Base-by-base conservation (phyloP, 1,140 invertebrate genomes). In the Ceratosolen solmsi region DNA sequence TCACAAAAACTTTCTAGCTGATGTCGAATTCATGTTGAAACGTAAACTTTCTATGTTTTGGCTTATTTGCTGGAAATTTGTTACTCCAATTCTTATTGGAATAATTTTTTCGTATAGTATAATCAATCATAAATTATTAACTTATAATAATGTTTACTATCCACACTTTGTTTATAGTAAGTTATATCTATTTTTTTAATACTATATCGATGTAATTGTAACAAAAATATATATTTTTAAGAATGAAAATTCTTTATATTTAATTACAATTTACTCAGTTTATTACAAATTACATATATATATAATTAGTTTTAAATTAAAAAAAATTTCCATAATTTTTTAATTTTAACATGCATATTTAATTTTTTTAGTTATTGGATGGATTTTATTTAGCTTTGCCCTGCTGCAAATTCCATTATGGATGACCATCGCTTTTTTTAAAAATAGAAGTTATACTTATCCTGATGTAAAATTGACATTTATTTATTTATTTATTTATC, bases 1-100 rank as follows among this genome's bases (percentile, higher is more conserved):
- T 4, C 83, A 96, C 49, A 93, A 94, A 79, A 95, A 95, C 84
- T 93, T 97, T 73, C 93, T 94, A 80, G 88, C 93, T 51, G 96
- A 97, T 86, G 91, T 96, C 1, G 93, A 96, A 85, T 96, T 95
- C 86, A 97, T 97, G 96, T 90, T 96, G 74, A 93, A 94, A 5
- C 93, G 92, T n/a, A 93, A 93, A 80, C 93, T 96, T 0, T 94
- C 94, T 0, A 83, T 94, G 0, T 97, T 96, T 88, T 97, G 96
- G 96, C 93, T 95, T 75, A 87, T 95, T 20, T 96, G 95, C 82
- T 98, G 96, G 96, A 94, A 94, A 36, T 87, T 96, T 78, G 90
- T 97, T 27, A 95, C 95, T 15, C 96, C 94, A 85, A 30, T 94
- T 0, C 93, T 96, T 82, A 93, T 98, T 85, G 91, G 94, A n/a